Evolutionary conservation across 1,140 invertebrate species (phyloP).

Genomic region (Chelonus insularis): DNA sequence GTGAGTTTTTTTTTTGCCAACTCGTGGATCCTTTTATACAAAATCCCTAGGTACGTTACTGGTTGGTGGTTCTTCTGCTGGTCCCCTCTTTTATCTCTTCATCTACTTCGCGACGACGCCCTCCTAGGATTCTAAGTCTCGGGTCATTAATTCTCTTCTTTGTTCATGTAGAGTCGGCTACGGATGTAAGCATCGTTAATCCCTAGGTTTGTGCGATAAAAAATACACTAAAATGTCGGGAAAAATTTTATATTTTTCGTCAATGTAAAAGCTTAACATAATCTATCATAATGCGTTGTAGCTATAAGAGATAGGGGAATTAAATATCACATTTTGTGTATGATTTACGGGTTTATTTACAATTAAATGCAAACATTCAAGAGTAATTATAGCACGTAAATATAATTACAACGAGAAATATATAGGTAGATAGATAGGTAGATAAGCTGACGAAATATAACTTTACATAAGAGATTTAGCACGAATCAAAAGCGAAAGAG

Average conservation of each 20-base stretch:
- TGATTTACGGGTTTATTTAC: background rate
- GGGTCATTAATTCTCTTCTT: constrained; percentile 28
- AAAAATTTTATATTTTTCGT: constrained; percentile 7
- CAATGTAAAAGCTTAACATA: background rate
- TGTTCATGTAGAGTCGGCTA: constrained; percentile 1
- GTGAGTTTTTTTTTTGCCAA: no score
- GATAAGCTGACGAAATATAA: constrained; percentile 28
- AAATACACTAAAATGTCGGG: constrained; percentile 7
- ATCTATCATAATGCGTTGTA: no score
- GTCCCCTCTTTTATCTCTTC: constrained; percentile 12
- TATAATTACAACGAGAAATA: constrained; percentile 12
- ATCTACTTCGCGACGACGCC: constrained; percentile 16
- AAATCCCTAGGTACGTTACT: background rate
- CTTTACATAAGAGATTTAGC: constrained; percentile 24
- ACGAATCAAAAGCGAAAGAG: background rate
- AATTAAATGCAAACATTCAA: background rate
- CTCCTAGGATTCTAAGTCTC: constrained; percentile 20
- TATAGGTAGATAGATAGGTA: background rate
- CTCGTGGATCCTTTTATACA: no score
- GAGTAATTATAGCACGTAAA: constrained; percentile 7
- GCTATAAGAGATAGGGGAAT: no score
- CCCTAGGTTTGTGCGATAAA: constrained; percentile 19
- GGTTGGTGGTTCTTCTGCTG: background rate
- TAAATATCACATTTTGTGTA: background rate
- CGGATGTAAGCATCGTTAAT: constrained; percentile 27